Base-by-base conservation (phyloP, 2,888 invertebrate genomes). In the Lordiphosa fenestrarum region DNA sequence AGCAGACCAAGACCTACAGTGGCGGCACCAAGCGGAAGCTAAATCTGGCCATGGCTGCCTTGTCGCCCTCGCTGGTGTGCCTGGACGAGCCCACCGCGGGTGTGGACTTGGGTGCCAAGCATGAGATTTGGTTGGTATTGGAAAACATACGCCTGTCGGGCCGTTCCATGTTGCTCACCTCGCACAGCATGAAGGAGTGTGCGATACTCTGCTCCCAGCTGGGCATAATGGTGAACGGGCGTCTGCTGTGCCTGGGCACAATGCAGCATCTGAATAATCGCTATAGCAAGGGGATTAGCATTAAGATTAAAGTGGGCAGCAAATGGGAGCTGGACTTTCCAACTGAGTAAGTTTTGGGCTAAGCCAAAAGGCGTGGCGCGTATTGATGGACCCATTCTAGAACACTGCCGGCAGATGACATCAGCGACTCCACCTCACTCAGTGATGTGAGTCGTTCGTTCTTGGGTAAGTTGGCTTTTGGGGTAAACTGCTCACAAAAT, bases 181-280 rank as follows among this genome's bases (percentile, higher is more conserved):
- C 95, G 44, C 94, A 95, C 89, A 94, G 93, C 86, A 94, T 95
- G 94, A 93, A 93, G 87, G 95, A 95, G 89, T 95, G 95, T 88
- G 95, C 95, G 90, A 93, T 93, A 23, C 90, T 95, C 37, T 95
- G 95, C 88, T 93, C 94, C 4, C 90, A 94, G 9, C 89, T 95
- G 74, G 94, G 93, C 38, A 93, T 95, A 63, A 94, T 95, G 94
- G 94, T 94, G 58, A 92, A 93, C 77, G 95, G 95, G 0, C 90
- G 91, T 58, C 92, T 95, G 81, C 91, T 92, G 73, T 94, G 93
- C 68, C 89, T 94, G 25, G 95, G 95, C 39, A 92, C 93, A 1
- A 91, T 93, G 56, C 93, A 94, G 62, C 92, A 94, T 80, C 90
- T 95, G 36, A 94, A 94, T 86, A 91, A 91, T 73, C 94, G 94